A percentile compares a stretch with the other conserved stretches of the same genome.
phyloP scores from a whole-genome alignment of 2,113 vertebrate species.

The Salvator merianae region DNA sequence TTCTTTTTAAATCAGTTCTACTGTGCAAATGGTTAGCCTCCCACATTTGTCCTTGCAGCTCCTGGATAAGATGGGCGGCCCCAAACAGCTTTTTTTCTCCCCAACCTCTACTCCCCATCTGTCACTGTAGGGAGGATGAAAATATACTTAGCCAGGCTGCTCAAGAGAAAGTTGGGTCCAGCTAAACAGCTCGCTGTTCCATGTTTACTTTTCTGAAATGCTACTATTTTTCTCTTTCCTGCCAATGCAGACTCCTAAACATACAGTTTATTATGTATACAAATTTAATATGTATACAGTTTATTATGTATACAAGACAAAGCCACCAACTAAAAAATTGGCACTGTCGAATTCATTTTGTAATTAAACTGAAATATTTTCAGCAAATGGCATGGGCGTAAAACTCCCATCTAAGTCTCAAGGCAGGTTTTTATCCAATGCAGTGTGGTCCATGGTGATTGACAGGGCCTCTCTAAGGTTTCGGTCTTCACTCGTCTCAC shows the following conservation, averaged over 20 bases:
- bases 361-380: no score
- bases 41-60: constrained; percentile 16
- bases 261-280: not conserved
- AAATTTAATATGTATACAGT: no score
- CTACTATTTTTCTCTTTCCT: not conserved
- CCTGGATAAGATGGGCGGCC: not conserved
- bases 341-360: no score
- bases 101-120: constrained; percentile 27
- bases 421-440: no score
- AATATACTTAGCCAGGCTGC: not conserved
- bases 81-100: not conserved
- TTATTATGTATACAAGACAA: no score
- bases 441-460: no score
- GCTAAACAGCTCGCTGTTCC: not conserved
- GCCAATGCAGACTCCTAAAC: not conserved
- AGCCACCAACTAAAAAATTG: no score
- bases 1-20: constrained; percentile 9
- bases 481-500: no score
- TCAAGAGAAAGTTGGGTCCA: not conserved
- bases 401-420: no score
- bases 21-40: not conserved
- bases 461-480: no score
- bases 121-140: constrained; percentile 1
- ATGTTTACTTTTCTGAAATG: no score
- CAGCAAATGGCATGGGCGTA: no score